Evolutionary conservation across 1,140 invertebrate species (phyloP), one percentile per base, ranked within the genome.

Genomic region (Eubasilissa regina): DNA sequence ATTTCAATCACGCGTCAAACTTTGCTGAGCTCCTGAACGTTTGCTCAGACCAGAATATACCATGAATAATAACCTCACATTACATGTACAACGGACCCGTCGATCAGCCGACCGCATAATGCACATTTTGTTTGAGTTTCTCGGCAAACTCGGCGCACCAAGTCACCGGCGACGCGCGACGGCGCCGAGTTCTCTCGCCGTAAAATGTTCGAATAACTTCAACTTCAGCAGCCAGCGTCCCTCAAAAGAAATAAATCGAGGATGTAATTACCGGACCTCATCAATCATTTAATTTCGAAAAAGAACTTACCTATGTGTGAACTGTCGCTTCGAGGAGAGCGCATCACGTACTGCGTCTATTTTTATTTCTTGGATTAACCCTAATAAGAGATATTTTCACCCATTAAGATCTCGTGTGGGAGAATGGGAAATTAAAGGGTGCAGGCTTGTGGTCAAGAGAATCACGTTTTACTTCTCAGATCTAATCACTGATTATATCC

Each of bases 221-320:
- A 13, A 53, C 47, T 70, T 25, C 6, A 21, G 13, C 51, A 70
- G 66, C 66, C 25, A 48, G 48, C 15, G 66, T 51, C 45, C 51
- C 35, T 4, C 44, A 17, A 47, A 68, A 15, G 35, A 70, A 70
- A 70, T 51, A 53, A 25, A 21, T 11, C 51, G 19, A 70, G 17
- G 58, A 12, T 35, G 58, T 70, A 51, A 70, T 70, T 48, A 70
- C 66, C 7, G 66, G 47, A 53, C 66, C 58, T 70, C 66, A 70
- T 70, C 66, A 48, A 70, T 70, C 66, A 70, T 70, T 48, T n/a
- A 12, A 3, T 3, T 11, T 21, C 19, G 4, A 45, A 44, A 13
- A 15, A 35, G 25, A 35, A 35, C 25, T 35, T 3, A 35, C 25
- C 25, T 35, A 35, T 35, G 25, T 35, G 25, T 6, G 48, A 51